phyloP scores from a whole-genome alignment of 2,888 invertebrate species.

The Chloroclystis v-ata region DNA sequence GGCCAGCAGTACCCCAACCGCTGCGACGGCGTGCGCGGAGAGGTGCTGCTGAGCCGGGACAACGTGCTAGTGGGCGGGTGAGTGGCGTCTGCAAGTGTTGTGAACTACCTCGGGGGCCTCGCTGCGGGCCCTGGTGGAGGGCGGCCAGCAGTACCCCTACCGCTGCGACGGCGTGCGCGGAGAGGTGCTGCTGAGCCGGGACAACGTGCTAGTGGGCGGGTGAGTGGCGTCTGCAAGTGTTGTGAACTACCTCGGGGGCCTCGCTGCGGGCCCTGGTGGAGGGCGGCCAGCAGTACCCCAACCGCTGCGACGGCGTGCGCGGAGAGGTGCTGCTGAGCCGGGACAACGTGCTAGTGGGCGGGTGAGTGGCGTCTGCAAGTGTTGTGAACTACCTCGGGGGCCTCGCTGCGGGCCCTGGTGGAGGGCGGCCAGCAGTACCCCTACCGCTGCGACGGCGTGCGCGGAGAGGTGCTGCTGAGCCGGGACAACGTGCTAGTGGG shows the following conservation, averaged over 20 bases:
- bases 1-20: slow-evolving; percentile 80
- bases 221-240: too few relatives aligned
- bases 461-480: slow-evolving; percentile 86
- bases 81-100: too few relatives aligned
- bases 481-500: slow-evolving; percentile 82
- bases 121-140: slow-evolving; percentile 61
- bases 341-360: slow-evolving; percentile 82
- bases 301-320: slow-evolving; percentile 87
- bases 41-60: slow-evolving; percentile 84
- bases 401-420: slow-evolving; percentile 54
- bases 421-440: slow-evolving; percentile 79
- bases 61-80: slow-evolving; percentile 83
- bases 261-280: slow-evolving; percentile 62
- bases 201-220: slow-evolving; percentile 83
- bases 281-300: slow-evolving; percentile 78
- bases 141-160: slow-evolving; percentile 79
- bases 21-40: slow-evolving; percentile 91
- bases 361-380: too few relatives aligned
- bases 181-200: slow-evolving; percentile 83
- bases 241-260: slow-evolving; percentile 41
- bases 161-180: slow-evolving; percentile 91
- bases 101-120: slow-evolving; percentile 40
- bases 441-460: slow-evolving; percentile 87
- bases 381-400: too few relatives aligned
- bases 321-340: slow-evolving; percentile 87